Conservation (phyloP, 2,797 vertebrate genomes). For the Nannoperca obscura region DNA sequence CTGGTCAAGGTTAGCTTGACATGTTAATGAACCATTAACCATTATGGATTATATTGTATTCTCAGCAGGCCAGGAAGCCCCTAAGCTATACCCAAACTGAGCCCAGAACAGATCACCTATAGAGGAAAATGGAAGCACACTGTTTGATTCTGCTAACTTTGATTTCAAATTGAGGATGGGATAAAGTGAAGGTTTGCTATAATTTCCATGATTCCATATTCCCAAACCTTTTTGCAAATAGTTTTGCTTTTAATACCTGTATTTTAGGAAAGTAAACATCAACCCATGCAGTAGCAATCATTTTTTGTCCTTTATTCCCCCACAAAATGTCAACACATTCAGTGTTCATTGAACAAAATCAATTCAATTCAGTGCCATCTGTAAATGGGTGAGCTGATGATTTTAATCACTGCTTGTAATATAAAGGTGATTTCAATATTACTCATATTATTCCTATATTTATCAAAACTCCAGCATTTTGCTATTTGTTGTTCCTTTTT, state of each 20-base stretch:
- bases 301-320: background rate
- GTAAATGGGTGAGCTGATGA: background rate
- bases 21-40: slow-evolving; percentile 78
- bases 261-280: background rate
- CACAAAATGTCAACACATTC: background rate
- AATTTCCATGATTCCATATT: background rate
- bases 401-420: background rate
- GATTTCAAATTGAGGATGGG: slow-evolving; percentile 21
- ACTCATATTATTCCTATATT: background rate
- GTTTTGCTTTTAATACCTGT: background rate
- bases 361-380: background rate
- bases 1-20: slow-evolving; percentile 83
- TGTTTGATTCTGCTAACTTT: slow-evolving; percentile 29
- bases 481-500: background rate
- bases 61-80: slow-evolving; percentile 52
- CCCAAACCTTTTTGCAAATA: background rate
- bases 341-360: background rate
- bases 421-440: background rate
- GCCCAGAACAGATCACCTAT: slow-evolving; percentile 44
- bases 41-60: slow-evolving; percentile 71
- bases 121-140: slow-evolving; percentile 46
- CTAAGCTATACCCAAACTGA: slow-evolving; percentile 62
- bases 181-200: slow-evolving; percentile 22
- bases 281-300: background rate
- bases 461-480: background rate